phyloP scores from a whole-genome alignment of 2,888 invertebrate genomes.

The Protophormia terraenovae region DNA sequence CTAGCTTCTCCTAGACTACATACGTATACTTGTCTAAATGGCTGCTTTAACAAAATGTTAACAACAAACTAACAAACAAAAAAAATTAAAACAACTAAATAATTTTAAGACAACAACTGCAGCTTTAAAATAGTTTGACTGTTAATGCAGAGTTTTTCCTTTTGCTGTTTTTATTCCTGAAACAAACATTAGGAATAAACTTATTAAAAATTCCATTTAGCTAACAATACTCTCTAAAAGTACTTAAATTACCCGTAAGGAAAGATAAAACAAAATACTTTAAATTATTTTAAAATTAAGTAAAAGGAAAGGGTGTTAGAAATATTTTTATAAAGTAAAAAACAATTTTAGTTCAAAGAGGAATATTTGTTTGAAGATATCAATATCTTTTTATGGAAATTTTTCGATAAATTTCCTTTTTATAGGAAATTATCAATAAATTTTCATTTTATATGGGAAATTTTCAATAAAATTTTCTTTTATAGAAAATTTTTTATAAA shows the following conservation, averaged over 20 bases:
- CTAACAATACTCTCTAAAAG: neutral
- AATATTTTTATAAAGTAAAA: too few species aligned
- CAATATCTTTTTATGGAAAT: too few species aligned
- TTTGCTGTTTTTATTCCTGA: neutral
- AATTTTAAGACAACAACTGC: neutral
- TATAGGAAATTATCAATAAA: too few species aligned
- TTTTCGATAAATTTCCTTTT: too few species aligned
- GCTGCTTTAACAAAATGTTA: constrained; percentile 1
- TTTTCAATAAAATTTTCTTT: too few species aligned
- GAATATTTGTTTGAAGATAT: too few species aligned
- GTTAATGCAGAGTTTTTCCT: neutral
- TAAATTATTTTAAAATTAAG: neutral
- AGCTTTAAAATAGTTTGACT: neutral
- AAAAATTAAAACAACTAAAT: neutral
- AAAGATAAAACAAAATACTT: neutral
- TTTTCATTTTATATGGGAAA: too few species aligned
- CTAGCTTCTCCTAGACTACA: neutral
- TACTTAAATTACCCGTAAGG: neutral
- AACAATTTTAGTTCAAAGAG: too few species aligned
- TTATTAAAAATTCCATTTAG: constrained; percentile 21
- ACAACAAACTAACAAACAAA: neutral
- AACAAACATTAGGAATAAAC: neutral
- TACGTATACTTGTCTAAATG: constrained; percentile 17
- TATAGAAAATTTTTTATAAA: too few species aligned
- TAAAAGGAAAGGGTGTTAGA: too few species aligned